Evolutionary conservation across 2,888 invertebrate genomes (phyloP).

Genomic region (Allolobophora icterica): DNA sequence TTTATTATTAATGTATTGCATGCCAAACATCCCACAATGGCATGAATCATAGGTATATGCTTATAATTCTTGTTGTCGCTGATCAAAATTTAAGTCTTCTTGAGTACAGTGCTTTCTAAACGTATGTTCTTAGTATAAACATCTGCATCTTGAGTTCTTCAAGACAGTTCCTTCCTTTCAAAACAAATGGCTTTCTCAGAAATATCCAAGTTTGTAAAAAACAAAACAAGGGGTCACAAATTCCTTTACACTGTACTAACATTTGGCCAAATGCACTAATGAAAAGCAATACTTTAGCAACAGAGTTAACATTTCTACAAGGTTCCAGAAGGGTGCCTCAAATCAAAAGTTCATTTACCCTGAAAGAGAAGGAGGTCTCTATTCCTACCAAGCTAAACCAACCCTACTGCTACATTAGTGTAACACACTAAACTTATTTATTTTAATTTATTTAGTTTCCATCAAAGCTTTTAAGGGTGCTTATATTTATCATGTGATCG

Average conservation of each 20-base stretch:
- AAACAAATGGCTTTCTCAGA: not conserved
- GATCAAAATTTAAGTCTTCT: not conserved
- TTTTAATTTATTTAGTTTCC: not conserved
- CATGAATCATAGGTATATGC: not conserved
- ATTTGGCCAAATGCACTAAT: not conserved
- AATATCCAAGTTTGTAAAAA: not conserved
- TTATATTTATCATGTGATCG: not conserved
- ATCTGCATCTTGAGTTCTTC: too few relatives aligned
- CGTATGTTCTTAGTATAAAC: not conserved
- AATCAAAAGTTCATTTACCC: not conserved
- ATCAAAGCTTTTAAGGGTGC: not conserved
- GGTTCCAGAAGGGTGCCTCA: not conserved
- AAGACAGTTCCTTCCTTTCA: not conserved
- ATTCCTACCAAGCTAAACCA: not conserved
- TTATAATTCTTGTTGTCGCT: not conserved
- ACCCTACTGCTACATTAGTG: not conserved
- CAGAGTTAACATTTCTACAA: not conserved
- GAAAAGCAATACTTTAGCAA: not conserved
- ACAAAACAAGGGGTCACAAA: not conserved
- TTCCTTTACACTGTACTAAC: too few relatives aligned
- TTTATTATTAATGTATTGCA: not conserved
- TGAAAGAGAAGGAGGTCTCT: not conserved
- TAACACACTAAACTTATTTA: not conserved
- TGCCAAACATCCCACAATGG: not conserved
- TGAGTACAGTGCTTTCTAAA: not conserved